phyloP scores from a whole-genome alignment of 1,140 invertebrate genomes.

The Platorchestia sp. region DNA sequence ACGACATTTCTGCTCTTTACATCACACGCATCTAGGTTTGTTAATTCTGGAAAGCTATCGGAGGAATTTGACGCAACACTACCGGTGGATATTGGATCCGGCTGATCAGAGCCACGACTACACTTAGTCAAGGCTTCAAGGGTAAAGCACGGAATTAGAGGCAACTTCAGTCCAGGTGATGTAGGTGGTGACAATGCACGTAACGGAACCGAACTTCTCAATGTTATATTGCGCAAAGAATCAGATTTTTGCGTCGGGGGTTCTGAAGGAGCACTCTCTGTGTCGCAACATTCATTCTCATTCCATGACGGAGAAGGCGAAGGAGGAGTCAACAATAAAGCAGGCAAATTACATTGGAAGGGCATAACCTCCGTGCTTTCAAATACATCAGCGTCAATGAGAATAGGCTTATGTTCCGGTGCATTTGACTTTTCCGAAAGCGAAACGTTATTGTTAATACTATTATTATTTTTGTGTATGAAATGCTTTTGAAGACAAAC shows the following conservation, averaged over 20 bases:
- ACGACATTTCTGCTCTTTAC: neutral
- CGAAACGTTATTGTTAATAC: neutral
- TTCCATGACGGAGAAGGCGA: neutral
- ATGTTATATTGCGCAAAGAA: neutral
- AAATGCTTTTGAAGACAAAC: slow-evolving; percentile 8
- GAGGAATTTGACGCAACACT: neutral
- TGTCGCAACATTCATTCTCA: neutral
- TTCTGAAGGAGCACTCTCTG: neutral
- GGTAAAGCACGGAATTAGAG: neutral
- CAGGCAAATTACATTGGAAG: slow-evolving; percentile 20
- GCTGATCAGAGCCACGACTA: neutral
- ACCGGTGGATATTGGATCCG: neutral
- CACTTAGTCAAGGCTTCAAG: neutral
- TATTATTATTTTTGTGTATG: neutral
- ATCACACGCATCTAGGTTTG: neutral
- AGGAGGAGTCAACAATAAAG: slow-evolving; percentile 35
- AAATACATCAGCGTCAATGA: neutral
- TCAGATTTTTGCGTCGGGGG: neutral
- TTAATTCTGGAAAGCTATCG: neutral
- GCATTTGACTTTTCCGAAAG: neutral
- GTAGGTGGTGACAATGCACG: neutral
- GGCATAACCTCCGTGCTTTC: neutral
- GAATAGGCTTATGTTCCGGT: neutral
- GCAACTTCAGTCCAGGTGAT: neutral
- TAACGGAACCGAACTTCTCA: neutral